Evolutionary conservation across 2,113 vertebrate genomes (phyloP).

Genomic region (Crotalus viridis): DNA sequence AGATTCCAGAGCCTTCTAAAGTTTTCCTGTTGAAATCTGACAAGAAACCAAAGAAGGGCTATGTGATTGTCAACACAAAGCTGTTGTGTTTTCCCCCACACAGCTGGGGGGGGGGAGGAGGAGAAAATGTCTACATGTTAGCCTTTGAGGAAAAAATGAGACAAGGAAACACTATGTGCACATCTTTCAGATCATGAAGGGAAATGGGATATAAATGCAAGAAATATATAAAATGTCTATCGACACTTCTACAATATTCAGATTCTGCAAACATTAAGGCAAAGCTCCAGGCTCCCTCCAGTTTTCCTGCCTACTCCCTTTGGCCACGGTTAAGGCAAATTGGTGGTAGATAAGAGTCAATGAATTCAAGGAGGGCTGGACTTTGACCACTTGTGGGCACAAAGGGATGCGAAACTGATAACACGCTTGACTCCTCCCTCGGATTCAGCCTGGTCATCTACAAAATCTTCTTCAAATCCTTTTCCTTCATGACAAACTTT

Average conservation of each 20-base stretch:
- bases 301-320: neutral
- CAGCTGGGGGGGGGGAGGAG: neutral
- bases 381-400: neutral
- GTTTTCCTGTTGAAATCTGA: neutral
- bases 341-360: neutral
- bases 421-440: neutral
- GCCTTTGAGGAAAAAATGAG: neutral
- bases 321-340: neutral
- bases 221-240: neutral
- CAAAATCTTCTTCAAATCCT: neutral
- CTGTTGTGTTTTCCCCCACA: neutral
- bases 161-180: neutral
- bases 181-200: neutral
- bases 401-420: neutral
- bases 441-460: neutral
- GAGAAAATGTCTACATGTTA: neutral
- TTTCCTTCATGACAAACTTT: neutral
- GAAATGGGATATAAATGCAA: neutral
- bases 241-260: neutral
- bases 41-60: neutral
- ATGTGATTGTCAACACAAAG: neutral
- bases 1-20: neutral
- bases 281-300: neutral
- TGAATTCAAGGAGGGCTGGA: neutral
- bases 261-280: neutral